Evolutionary conservation across 2,888 invertebrate species (phyloP).

Genomic region (Platerodrilus igneus): DNA sequence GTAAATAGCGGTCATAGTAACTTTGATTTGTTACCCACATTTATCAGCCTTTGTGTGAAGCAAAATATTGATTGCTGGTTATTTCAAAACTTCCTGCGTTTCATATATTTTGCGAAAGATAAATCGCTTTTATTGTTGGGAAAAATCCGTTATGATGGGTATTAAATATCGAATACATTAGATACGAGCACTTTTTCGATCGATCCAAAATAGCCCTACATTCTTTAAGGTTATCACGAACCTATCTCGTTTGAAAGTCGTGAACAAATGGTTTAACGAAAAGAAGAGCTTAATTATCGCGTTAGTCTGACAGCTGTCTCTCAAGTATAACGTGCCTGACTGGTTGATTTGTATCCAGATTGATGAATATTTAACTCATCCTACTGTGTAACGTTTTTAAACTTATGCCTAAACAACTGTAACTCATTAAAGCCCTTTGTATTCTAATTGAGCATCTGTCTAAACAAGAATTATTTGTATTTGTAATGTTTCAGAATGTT

Average conservation of each 20-base stretch:
- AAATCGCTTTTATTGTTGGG: constrained; percentile 22
- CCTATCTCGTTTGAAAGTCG: constrained; percentile 16
- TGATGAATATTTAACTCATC: constrained; percentile 21
- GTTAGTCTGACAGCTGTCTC: constrained; percentile 22
- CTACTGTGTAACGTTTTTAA: constrained; percentile 17
- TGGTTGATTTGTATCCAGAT: constrained; percentile 21
- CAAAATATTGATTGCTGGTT: constrained; percentile 31
- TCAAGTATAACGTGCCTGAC: constrained; percentile 20
- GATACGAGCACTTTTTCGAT: too few species aligned
- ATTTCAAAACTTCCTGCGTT: constrained; percentile 25
- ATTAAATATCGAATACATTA: constrained; percentile 15
- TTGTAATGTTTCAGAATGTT: too few species aligned
- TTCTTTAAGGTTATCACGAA: too few species aligned
- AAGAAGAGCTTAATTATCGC: constrained; percentile 21
- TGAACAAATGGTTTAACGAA: constrained; percentile 19
- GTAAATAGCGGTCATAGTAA: constrained; percentile 33
- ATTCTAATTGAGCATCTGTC: too few species aligned
- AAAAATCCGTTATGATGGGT: constrained; percentile 20
- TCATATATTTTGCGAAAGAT: constrained; percentile 24
- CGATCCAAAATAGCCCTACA: too few species aligned
- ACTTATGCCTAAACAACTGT: constrained; percentile 17
- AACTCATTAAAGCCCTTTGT: constrained; percentile 21
- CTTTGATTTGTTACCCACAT: constrained; percentile 34
- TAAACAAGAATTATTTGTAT: too few species aligned
- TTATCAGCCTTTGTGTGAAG: constrained; percentile 30